phyloP scores from a whole-genome alignment of 2,113 vertebrate genomes.

The Aplodontia rufa region DNA sequence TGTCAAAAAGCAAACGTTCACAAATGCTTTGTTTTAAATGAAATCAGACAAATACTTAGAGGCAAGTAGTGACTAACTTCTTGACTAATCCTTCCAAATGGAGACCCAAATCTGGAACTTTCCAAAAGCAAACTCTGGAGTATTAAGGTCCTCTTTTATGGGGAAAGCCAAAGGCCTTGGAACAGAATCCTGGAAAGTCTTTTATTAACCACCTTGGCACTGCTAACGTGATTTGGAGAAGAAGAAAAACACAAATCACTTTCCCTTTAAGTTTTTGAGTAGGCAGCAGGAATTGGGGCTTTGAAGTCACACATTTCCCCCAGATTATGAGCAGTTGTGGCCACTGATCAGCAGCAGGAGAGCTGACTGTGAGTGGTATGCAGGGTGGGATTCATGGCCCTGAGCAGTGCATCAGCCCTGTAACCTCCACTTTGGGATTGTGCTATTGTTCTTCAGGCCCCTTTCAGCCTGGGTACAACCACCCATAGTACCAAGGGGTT shows the following conservation, averaged over 20 bases:
- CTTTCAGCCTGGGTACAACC: not conserved
- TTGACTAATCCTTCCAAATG: not conserved
- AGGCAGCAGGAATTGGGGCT: not conserved
- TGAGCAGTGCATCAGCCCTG: not conserved
- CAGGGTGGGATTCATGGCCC: not conserved
- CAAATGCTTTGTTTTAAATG: not conserved
- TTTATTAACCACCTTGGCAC: constrained; percentile 3
- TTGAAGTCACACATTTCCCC: not conserved
- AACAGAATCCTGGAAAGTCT: not conserved
- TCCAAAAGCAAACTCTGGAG: not conserved
- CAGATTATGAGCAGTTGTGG: too few species aligned
- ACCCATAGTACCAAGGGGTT: not conserved
- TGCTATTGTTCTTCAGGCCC: too few species aligned
- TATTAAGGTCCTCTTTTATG: not conserved
- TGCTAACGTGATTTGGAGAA: not conserved
- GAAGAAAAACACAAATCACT: not conserved
- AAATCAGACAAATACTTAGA: not conserved
- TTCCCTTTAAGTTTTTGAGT: not conserved
- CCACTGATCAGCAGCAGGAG: not conserved
- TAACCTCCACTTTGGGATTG: too few species aligned
- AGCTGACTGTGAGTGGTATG: not conserved
- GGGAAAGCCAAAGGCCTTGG: constrained; percentile 10
- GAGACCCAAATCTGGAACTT: not conserved
- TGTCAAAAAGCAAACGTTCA: not conserved
- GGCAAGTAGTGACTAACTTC: not conserved